Percentiles rank a stretch among this genome's conserved stretches.
Evolutionary conservation across 1,140 invertebrate genomes (phyloP).

Genomic region (Aethina tumida): DNA sequence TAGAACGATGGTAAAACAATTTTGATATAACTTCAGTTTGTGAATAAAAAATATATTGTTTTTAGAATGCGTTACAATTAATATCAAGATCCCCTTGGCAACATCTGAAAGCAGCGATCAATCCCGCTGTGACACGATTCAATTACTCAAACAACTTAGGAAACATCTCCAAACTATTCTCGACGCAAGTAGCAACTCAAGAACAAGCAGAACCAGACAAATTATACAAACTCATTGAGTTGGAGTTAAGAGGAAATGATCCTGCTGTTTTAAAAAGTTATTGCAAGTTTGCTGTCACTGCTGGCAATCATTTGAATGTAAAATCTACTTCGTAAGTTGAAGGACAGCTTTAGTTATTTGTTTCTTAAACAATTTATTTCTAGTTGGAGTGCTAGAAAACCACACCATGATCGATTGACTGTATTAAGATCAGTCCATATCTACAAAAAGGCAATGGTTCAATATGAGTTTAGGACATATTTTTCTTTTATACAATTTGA

Average conservation of each 20-base stretch:
- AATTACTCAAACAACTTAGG: too few species aligned
- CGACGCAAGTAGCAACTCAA: background rate
- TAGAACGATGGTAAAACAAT: too few species aligned
- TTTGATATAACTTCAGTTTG: too few species aligned
- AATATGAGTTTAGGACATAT: slow-evolving; percentile 94
- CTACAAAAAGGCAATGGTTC: slow-evolving; percentile 89
- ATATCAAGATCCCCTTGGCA: too few species aligned
- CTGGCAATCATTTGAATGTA: slow-evolving; percentile 71
- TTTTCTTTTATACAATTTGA: slow-evolving; percentile 75
- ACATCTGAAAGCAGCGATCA: too few species aligned
- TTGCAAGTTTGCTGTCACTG: slow-evolving; percentile 66
- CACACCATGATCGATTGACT: slow-evolving; percentile 64
- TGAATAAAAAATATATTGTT: too few species aligned
- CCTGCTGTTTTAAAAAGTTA: slow-evolving; percentile 81
- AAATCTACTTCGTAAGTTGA: slow-evolving; percentile 60
- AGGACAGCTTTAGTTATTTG: slow-evolving; percentile 5
- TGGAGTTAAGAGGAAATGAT: slow-evolving; percentile 83
- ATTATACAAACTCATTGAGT: slow-evolving; percentile 70
- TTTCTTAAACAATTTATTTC: slow-evolving; percentile 27
- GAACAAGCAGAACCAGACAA: slow-evolving; percentile 50
- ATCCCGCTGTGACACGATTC: too few species aligned
- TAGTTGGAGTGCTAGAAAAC: slow-evolving; percentile 62
- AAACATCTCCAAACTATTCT: background rate
- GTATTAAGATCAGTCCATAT: slow-evolving; percentile 82
- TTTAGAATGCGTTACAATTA: too few species aligned